Percentiles rank a stretch among this genome's conserved stretches.
phyloP scores from a whole-genome alignment of 2,888 invertebrate genomes.

The Melolontha melolontha region DNA sequence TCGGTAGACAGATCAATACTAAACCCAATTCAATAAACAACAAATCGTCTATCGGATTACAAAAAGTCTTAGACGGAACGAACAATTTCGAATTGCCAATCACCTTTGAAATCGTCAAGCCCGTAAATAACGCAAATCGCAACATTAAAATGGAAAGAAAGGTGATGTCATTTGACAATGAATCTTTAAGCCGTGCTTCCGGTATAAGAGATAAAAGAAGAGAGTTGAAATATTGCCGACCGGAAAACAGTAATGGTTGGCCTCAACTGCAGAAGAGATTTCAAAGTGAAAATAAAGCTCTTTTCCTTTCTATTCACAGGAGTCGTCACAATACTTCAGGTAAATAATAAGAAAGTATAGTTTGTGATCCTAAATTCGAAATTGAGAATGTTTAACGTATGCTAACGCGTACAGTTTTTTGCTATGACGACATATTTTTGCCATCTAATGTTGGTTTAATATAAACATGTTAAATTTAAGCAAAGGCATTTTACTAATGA shows the following conservation, averaged over 20 bases:
- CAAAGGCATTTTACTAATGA: too few species aligned
- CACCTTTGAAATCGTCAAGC: constrained; percentile 26
- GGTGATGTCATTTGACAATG: constrained; percentile 36
- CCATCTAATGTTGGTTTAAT: too few species aligned
- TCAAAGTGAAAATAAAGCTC: constrained; percentile 23
- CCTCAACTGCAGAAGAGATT: constrained; percentile 26
- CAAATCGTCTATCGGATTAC: background rate
- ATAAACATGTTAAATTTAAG: too few species aligned
- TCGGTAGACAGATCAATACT: background rate
- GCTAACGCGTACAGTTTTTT: too few species aligned
- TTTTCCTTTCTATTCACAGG: constrained; percentile 17
- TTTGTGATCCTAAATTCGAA: too few species aligned
- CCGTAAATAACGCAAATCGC: constrained; percentile 5
- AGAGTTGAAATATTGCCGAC: constrained; percentile 15
- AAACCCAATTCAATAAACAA: background rate
- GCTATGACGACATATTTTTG: too few species aligned
- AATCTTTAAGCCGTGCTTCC: background rate
- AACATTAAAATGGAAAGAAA: constrained; percentile 38
- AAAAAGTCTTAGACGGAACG: constrained; percentile 4
- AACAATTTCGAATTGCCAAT: constrained; percentile 33
- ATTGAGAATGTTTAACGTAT: too few species aligned
- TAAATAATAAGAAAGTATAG: too few species aligned
- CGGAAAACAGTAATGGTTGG: constrained; percentile 36
- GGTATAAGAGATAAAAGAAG: constrained; percentile 2
- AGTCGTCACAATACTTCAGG: constrained; percentile 8